Percentiles rank a stretch among this genome's conserved stretches.
These are phyloP conservation scores for Bothrops alternatus DNA, from an alignment of 2,797 vertebrate species.

Conservation along the genomic window DNA sequence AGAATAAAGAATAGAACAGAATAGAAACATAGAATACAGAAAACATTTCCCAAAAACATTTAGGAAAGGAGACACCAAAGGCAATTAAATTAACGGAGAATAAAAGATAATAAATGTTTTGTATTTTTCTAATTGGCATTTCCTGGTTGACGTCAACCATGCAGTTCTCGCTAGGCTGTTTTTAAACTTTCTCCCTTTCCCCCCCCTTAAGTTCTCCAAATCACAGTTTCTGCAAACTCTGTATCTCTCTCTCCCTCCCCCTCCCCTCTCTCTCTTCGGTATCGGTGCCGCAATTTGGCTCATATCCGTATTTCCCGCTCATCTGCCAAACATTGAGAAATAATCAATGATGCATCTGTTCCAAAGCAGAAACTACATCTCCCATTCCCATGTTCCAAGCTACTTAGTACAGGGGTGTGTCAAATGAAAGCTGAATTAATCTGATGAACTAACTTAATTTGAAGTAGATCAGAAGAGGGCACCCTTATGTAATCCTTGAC, in stretches of 20 bases:
- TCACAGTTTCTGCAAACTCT: background rate
- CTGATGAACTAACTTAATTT: background rate
- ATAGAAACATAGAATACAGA: no score
- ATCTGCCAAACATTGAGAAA: background rate
- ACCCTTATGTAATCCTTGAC: background rate
- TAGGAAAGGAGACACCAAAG: background rate
- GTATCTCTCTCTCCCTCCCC: background rate
- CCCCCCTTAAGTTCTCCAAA: background rate
- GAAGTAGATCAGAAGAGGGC: background rate
- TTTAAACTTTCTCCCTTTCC: background rate
- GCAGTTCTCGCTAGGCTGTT: background rate
- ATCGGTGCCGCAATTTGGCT: background rate
- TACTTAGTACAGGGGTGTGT: background rate
- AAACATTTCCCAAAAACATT: background rate
- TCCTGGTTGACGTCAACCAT: background rate
- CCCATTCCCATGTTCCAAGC: background rate
- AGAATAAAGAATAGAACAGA: no score
- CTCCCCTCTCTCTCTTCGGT: background rate
- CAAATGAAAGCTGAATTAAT: background rate
- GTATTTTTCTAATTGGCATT: background rate
- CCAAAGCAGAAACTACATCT: background rate
- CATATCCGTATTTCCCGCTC: background rate
- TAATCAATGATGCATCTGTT: background rate
- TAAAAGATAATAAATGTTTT: background rate
- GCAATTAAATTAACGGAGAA: background rate